These are phyloP conservation scores for Cyprinodon tularosa DNA, from an alignment of 2,113 vertebrate genomes.

Conservation along the genomic window DNA sequence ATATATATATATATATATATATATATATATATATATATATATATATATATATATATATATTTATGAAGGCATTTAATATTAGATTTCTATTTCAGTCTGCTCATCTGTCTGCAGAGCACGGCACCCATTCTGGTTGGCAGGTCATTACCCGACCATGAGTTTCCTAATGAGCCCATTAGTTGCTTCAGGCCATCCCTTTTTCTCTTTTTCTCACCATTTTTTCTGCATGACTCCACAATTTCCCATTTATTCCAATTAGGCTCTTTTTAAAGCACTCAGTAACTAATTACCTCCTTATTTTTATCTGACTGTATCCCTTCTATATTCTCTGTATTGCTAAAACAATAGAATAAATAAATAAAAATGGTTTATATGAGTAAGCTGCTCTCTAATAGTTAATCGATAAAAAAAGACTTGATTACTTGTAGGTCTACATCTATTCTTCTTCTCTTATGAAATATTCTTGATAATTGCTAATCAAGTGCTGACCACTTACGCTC, in stretches of 20 bases:
- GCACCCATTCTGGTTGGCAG: conserved; percentile 44
- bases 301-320: background rate
- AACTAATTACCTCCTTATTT: conserved; percentile 24
- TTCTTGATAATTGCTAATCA: no score
- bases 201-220: conserved; percentile 21
- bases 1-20: no score
- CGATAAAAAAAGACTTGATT: no score
- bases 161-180: conserved; percentile 70
- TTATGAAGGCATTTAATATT: background rate
- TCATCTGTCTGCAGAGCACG: conserved; percentile 24
- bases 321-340: background rate
- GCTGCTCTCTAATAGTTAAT: no score
- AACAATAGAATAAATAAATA: background rate
- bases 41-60: no score
- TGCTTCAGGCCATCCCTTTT: conserved; percentile 23
- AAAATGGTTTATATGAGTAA: no score
- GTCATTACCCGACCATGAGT: conserved; percentile 54
- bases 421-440: no score
- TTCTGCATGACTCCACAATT: conserved; percentile 23
- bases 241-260: conserved; percentile 34
- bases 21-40: no score
- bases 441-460: no score
- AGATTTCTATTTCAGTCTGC: conserved; percentile 38
- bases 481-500: no score
- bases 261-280: conserved; percentile 12